Evolutionary conservation across 2,888 invertebrate species (phyloP).

Genomic region (Scaptomyza cyrtandrae): DNA sequence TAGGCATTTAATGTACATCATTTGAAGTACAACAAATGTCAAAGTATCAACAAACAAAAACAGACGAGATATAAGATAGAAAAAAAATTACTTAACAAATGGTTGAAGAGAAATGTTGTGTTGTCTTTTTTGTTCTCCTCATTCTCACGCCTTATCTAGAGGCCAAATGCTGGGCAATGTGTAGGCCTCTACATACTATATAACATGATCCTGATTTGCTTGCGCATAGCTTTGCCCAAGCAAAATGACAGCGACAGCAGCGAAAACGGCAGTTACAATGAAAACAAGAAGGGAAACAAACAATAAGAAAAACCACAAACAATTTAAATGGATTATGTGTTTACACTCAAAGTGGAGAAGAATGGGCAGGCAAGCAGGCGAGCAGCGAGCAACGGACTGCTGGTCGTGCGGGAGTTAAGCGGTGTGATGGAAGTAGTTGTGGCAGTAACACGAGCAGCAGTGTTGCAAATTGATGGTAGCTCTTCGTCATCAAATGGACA

Average conservation of each 20-base stretch:
- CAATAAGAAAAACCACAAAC: constrained; percentile 78
- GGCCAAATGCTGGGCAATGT: constrained; percentile 16
- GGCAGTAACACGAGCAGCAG: constrained; percentile 33
- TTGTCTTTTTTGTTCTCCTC: neutral
- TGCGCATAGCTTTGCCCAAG: constrained; percentile 43
- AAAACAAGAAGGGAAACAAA: constrained; percentile 71
- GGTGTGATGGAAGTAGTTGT: constrained; percentile 1
- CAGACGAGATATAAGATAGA: neutral
- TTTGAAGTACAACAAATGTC: constrained; percentile 42
- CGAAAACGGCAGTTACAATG: constrained; percentile 57
- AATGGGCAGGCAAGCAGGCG: constrained; percentile 10
- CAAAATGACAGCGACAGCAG: constrained; percentile 57
- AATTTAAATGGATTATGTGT: constrained; percentile 79
- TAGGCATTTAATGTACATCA: constrained; percentile 24
- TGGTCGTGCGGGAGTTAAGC: constrained; percentile 29
- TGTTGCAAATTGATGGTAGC: constrained; percentile 75
- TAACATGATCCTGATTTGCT: constrained; percentile 61
- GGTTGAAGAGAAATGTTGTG: constrained; percentile 29
- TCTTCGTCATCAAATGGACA: constrained; percentile 73
- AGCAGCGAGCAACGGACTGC: constrained; percentile 11
- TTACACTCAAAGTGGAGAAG: constrained; percentile 68
- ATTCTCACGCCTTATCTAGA: constrained; percentile 36
- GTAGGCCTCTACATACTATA: constrained; percentile 35
- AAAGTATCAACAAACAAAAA: constrained; percentile 30
- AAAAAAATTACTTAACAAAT: constrained; percentile 13